These are phyloP conservation scores for Gnathonemus longibarbis DNA, from an alignment of 2,113 vertebrate species.

Conservation along the genomic window DNA sequence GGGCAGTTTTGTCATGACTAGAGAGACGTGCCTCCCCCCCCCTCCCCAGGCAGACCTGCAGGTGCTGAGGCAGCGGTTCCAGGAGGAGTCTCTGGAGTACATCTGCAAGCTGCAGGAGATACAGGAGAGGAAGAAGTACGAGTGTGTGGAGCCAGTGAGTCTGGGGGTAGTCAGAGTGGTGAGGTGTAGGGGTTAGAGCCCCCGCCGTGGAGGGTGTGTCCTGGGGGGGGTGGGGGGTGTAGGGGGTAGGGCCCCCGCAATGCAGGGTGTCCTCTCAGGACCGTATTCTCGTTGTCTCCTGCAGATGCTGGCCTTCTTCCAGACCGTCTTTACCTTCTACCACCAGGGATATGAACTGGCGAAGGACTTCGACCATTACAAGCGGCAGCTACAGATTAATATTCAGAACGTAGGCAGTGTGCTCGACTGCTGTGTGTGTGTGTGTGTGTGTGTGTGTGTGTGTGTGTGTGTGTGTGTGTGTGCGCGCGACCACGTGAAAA, in stretches of 20 bases:
- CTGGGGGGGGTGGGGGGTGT: background rate
- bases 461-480: background rate
- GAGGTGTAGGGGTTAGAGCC: background rate
- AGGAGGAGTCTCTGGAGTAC: constrained; percentile 89
- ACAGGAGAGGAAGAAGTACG: constrained; percentile 96
- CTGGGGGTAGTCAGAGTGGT: background rate
- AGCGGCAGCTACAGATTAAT: constrained; percentile 88
- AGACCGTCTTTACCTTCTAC: constrained; percentile 96
- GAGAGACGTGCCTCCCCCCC: background rate
- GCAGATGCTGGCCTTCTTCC: constrained; percentile 95
- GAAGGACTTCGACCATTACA: constrained; percentile 97
- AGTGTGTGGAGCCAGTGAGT: constrained; percentile 96
- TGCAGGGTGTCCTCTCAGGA: constrained; percentile 30
- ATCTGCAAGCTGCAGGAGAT: constrained; percentile 95
- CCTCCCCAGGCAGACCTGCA: constrained; percentile 76
- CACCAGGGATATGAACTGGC: constrained; percentile 95
- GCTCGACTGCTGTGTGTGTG: background rate
- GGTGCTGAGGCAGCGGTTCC: constrained; percentile 80
- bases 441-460: background rate
- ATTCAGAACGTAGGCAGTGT: constrained; percentile 88
- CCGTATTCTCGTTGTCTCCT: constrained; percentile 17
- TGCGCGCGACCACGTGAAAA: too few species aligned
- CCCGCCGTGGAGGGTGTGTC: background rate
- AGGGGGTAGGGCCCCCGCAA: too few species aligned
- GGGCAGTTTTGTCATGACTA: background rate